Base-by-base conservation (phyloP, 2,888 invertebrate species). In the Eulithis prunata region DNA sequence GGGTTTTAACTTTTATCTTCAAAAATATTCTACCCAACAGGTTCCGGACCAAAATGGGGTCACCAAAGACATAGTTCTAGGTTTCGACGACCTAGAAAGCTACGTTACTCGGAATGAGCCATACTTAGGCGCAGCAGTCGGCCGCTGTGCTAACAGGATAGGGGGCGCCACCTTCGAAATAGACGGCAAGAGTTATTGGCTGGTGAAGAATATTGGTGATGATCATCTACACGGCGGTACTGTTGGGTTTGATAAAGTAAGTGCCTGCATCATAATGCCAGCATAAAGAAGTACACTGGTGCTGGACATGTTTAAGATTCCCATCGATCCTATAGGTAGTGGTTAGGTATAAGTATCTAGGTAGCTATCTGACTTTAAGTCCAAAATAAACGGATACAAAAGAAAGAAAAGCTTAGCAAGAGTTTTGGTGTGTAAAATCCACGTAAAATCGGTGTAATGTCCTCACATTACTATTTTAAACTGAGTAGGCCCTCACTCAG, bases 141-240 rank as follows among this genome's bases (percentile, higher is more conserved):
- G 99, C 0, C 94, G 99, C 60, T 97, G 97, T 43, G 97, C 97
- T 5, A 98, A 98, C 88, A 94, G 98, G 52, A 96, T 98, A 60
- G 95, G 94, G 0, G 94, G 95, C n/a, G 98, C 95, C 0, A 72
- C 68, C 70, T 93, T 93, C 71, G 75, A 81, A 0, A 87, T 93
- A 8, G 90, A 92, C 14, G 96, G 95, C 0, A 85, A 92, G n/a
- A 89, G 89, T 0, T 96, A 96, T 78, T 82, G 94, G 11, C 87
- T 98, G 7, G 94, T 95, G 0, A 94, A 95, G 71, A 99, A 99
- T 84, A 89, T 94, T 47, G 95, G 95, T 0, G 93, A 94, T 4
- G 94, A 95, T 75, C 96, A 96, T 76, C 90, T 98, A 32, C 99
- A 99, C 86, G 99, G 99, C 0, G 99, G 99, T 0, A 83, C 94